Evolutionary conservation across 92 coral and sea anemone species (phyloP).

Genomic region (Phenganax stokvisi): DNA sequence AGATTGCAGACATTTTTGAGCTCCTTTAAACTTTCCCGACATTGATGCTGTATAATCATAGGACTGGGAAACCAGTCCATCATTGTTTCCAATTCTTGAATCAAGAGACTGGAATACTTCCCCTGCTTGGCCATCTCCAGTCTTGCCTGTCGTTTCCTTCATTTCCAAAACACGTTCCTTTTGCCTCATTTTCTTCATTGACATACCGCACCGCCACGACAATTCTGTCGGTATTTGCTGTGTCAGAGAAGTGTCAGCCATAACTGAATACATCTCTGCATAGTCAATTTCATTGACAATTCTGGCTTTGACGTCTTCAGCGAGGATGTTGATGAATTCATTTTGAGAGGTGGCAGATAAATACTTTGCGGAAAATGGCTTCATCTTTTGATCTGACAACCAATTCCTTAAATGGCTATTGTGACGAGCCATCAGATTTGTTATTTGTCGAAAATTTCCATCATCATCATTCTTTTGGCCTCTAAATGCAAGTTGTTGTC

Average conservation of each 20-base stretch:
- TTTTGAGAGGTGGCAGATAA: constrained; percentile 13
- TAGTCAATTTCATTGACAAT: constrained; percentile 14
- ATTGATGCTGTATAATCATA: constrained; percentile 21
- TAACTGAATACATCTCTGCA: constrained; percentile 29
- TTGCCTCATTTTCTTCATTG: constrained; percentile 18
- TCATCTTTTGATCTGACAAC: constrained; percentile 13
- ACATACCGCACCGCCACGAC: constrained; percentile 30
- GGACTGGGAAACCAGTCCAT: neutral
- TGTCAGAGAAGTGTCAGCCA: constrained; percentile 33
- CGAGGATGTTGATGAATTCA: constrained; percentile 23
- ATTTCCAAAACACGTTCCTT: constrained; percentile 17
- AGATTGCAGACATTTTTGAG: constrained; percentile 9
- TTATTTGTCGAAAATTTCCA: constrained; percentile 20
- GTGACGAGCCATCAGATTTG: constrained; percentile 17
- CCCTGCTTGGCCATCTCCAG: constrained; percentile 4
- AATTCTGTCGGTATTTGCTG: constrained; percentile 25
- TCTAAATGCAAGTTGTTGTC: constrained; percentile 4
- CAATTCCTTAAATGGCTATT: neutral
- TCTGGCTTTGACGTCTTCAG: constrained; percentile 11
- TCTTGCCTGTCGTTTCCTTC: constrained; percentile 7
- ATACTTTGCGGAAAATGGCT: constrained; percentile 10
- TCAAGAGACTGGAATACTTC: constrained; percentile 12
- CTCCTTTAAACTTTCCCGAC: constrained; percentile 10
- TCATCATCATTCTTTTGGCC: constrained; percentile 2
- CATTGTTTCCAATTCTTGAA: neutral